phyloP scores from a whole-genome alignment of 2,113 vertebrate genomes.

The Melanerpes formicivorus region DNA sequence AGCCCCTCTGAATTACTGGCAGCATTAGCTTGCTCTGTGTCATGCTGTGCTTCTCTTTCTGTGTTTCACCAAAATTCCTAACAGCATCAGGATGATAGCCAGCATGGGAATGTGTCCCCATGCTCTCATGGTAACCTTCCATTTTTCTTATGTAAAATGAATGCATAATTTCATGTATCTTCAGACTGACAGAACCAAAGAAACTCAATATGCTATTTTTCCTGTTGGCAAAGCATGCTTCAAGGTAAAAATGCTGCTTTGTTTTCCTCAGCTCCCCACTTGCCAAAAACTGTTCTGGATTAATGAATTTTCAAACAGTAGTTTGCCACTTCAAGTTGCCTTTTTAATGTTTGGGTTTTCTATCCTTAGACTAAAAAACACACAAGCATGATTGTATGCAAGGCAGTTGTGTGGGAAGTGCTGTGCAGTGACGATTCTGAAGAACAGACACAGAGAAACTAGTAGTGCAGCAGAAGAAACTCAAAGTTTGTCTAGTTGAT shows the following conservation, averaged over 20 bases:
- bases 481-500: too few species aligned
- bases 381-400: neutral
- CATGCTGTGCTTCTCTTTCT: constrained; percentile 59
- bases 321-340: neutral
- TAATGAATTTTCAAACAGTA: neutral
- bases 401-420: neutral
- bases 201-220: neutral
- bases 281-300: neutral
- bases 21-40: constrained; percentile 41
- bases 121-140: constrained; percentile 11
- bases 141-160: constrained; percentile 24
- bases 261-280: neutral
- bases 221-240: neutral
- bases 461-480: too few species aligned
- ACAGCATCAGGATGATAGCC: constrained; percentile 39
- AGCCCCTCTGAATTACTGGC: constrained; percentile 56
- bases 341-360: neutral
- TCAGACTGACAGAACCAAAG: neutral
- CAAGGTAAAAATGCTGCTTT: rapidly evolving
- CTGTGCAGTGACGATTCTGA: neutral
- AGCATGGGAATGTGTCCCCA: constrained; percentile 43
- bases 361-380: neutral
- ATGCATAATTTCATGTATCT: neutral
- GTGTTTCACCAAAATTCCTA: constrained; percentile 58
- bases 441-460: neutral